Evolutionary conservation across 64 coral and sea anemone genomes (phyloP).

Genomic region (Montipora efflorescens): DNA sequence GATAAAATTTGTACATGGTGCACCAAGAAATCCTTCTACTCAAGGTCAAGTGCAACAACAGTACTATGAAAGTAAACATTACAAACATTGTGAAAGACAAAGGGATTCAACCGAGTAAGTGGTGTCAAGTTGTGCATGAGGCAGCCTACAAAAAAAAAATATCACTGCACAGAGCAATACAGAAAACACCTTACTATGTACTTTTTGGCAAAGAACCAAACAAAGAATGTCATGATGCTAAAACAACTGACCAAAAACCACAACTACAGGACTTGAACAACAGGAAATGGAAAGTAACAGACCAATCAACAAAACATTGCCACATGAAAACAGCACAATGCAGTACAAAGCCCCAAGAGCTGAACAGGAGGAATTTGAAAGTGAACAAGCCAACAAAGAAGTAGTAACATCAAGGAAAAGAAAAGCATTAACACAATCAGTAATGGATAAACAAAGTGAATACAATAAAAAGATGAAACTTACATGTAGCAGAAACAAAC

Average conservation of each 20-base stretch:
- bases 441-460: not conserved
- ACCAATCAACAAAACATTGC: not conserved
- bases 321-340: too few species aligned
- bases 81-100: not conserved
- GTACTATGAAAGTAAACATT: not conserved
- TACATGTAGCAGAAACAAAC: not conserved
- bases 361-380: too few species aligned
- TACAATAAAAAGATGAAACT: not conserved
- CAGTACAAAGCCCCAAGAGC: too few species aligned
- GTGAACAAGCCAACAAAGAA: too few species aligned
- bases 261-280: too few species aligned
- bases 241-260: too few species aligned
- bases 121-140: too few species aligned
- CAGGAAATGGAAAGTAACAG: too few species aligned
- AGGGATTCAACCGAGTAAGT: too few species aligned
- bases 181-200: not conserved
- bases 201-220: not conserved
- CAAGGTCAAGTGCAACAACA: constrained; percentile 18
- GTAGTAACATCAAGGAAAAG: too few species aligned
- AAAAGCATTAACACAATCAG: not conserved
- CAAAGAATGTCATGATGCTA: not conserved
- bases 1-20: not conserved
- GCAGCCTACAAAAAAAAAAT: not conserved
- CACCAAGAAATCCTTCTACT: constrained; percentile 10
- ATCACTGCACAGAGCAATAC: not conserved